phyloP scores from a whole-genome alignment of 1,140 invertebrate genomes.

The Lepidurus arcticus region DNA sequence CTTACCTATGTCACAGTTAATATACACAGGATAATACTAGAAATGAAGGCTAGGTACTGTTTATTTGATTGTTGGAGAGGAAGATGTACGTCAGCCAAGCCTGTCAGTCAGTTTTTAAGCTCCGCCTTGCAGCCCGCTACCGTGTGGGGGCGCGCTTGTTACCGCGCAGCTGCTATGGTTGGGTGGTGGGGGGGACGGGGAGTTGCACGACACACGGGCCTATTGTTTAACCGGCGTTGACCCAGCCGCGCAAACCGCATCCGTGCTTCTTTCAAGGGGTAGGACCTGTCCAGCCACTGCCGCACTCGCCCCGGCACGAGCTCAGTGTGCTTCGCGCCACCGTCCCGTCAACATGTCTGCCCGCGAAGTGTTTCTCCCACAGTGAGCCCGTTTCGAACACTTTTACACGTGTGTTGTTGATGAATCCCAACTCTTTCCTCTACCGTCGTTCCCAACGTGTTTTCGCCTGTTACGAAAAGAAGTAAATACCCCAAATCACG shows the following conservation, averaged over 20 bases:
- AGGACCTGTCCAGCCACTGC: background rate
- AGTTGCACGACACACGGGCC: background rate
- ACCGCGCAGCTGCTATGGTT: background rate
- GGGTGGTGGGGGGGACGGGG: too few relatives aligned
- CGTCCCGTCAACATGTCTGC: background rate
- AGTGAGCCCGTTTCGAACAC: background rate
- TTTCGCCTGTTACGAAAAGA: too few relatives aligned
- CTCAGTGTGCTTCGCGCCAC: background rate
- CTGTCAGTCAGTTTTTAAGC: background rate
- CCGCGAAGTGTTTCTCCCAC: background rate
- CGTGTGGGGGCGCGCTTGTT: background rate
- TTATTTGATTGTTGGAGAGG: background rate
- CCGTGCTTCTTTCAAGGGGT: background rate
- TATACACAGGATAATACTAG: background rate
- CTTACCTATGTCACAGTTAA: background rate
- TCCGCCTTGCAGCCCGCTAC: background rate
- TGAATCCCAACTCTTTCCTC: too few relatives aligned
- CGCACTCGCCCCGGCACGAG: background rate
- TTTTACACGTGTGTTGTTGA: background rate
- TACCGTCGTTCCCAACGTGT: too few relatives aligned
- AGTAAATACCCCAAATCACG: too few relatives aligned
- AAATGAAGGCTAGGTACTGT: background rate
- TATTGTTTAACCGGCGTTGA: background rate
- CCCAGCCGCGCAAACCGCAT: slow-evolving; percentile 9
- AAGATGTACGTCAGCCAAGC: background rate